These are phyloP conservation scores for Tragelaphus strepsiceros DNA, from an alignment of 2,113 vertebrate species.

Conservation along the genomic window DNA sequence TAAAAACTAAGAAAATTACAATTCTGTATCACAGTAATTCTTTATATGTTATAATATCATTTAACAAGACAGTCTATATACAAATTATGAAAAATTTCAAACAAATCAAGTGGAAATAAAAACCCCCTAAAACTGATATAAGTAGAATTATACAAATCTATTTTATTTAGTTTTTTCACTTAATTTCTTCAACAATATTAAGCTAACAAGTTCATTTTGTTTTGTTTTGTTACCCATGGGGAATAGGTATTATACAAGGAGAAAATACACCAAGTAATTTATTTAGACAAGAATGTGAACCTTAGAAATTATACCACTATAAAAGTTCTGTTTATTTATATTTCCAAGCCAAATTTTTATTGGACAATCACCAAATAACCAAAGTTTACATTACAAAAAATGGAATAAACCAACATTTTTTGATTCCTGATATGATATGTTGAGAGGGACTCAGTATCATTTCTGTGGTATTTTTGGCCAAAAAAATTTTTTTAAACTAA, in stretches of 20 bases:
- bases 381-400: neutral
- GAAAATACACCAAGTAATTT: neutral
- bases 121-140: neutral
- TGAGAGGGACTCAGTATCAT: neutral
- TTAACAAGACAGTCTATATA: neutral
- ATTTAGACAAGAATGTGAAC: neutral
- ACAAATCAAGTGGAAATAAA: conserved; percentile 12
- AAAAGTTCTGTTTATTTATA: neutral
- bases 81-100: neutral
- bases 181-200: conserved; percentile 31
- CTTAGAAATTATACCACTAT: neutral
- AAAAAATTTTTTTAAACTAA: neutral
- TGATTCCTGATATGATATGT: neutral
- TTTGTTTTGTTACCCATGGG: neutral
- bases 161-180: conserved; percentile 9
- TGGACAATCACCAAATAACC: neutral
- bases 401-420: neutral
- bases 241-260: neutral
- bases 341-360: neutral
- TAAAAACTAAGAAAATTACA: neutral
- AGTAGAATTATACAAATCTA: neutral
- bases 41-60: neutral
- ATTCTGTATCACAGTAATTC: neutral
- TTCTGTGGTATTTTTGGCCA: neutral
- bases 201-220: neutral